Conservation (phyloP, 2,888 invertebrate genomes). For the Melolontha melolontha region DNA sequence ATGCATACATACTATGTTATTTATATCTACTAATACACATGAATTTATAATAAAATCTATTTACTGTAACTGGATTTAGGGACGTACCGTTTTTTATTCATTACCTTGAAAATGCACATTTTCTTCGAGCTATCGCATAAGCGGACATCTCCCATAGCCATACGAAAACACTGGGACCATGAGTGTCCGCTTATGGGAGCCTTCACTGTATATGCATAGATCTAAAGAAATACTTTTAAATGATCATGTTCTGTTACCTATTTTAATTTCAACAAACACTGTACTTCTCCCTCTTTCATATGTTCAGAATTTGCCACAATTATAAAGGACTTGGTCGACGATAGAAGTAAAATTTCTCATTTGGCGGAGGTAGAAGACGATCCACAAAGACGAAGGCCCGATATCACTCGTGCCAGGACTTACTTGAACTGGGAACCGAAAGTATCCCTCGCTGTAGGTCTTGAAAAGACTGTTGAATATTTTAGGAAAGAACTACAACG, state of each 20-base stretch:
- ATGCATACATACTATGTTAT: too few species aligned
- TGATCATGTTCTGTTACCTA: slow-evolving; percentile 2
- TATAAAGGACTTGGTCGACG: slow-evolving; percentile 87
- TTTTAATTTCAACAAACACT: neutral
- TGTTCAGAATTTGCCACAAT: slow-evolving; percentile 85
- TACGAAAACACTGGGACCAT: too few species aligned
- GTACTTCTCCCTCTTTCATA: slow-evolving; percentile 38
- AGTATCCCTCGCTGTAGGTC: slow-evolving; percentile 86
- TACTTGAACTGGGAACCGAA: slow-evolving; percentile 93
- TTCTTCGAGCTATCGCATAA: too few species aligned
- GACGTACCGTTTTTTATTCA: too few species aligned
- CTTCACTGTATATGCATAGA: too few species aligned
- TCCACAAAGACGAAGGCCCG: slow-evolving; percentile 93
- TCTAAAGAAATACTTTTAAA: too few species aligned
- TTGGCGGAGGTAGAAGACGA: slow-evolving; percentile 94
- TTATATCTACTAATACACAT: too few species aligned
- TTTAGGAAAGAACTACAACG: slow-evolving; percentile 88
- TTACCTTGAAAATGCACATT: too few species aligned
- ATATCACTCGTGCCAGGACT: slow-evolving; percentile 89
- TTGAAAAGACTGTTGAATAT: slow-evolving; percentile 93
- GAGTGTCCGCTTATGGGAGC: too few species aligned
- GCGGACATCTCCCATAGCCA: too few species aligned
- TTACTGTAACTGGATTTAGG: too few species aligned
- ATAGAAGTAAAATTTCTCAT: slow-evolving; percentile 85
- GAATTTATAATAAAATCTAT: too few species aligned